Evolutionary conservation across 2,888 invertebrate genomes (phyloP).

Genomic region (Acleris laterana): DNA sequence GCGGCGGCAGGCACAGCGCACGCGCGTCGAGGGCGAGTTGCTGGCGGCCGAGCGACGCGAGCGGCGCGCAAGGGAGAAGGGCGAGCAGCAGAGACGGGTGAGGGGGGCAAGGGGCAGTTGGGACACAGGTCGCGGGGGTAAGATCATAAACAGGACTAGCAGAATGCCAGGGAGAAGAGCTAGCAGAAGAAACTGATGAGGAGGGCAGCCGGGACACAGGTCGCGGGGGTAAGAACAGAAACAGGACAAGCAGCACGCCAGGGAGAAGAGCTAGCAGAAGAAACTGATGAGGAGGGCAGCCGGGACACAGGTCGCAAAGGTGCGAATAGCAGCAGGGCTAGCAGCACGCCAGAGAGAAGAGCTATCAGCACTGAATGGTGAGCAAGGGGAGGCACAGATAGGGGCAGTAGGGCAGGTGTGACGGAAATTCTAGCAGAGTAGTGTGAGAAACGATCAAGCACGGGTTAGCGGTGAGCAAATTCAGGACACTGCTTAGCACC

Average conservation of each 20-base stretch:
- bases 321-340: conserved; percentile 64
- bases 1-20: conserved; percentile 62
- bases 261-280: conserved; percentile 65
- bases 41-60: conserved; percentile 65
- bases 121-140: conserved; percentile 42
- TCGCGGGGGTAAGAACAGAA: conserved; percentile 54
- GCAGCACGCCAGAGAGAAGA: conserved; percentile 44
- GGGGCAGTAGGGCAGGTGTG: neutral
- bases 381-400: conserved; percentile 51
- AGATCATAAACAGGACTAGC: conserved; percentile 63
- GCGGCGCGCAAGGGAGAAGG: conserved; percentile 55
- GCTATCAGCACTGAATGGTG: no score
- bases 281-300: conserved; percentile 53
- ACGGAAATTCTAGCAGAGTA: no score
- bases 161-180: conserved; percentile 42
- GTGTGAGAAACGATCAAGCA: no score
- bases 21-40: conserved; percentile 67
- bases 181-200: no score
- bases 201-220: neutral
- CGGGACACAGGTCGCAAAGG: conserved; percentile 36
- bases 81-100: conserved; percentile 67
- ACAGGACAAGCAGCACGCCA: conserved; percentile 59
- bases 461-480: no score
- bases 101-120: neutral
- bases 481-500: no score